Base-by-base conservation (phyloP, 2,113 vertebrate genomes). In the Elephantulus edwardii region DNA sequence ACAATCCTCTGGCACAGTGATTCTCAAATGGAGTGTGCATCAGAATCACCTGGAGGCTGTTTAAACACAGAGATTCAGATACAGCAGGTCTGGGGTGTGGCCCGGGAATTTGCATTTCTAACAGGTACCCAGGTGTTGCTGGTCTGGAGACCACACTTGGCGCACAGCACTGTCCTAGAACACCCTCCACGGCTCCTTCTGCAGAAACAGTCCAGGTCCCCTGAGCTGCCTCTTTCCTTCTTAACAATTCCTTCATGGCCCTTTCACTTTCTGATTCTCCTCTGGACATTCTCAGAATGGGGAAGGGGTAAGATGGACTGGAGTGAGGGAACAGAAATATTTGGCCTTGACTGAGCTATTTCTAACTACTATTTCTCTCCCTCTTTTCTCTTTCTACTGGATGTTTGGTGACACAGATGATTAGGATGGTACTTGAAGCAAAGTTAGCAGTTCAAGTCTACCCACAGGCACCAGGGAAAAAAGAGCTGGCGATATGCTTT, bases 61-160 rank as follows among this genome's bases (percentile, higher is more conserved):
- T 82, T 54, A 48, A 35, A 20, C 26, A 10, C n/a, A 76, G 40
- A 50, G 68, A 70, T 38, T 19, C 28, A 28, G 70, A 92, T 14
- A 82, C 19, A 10, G 6, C 19, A 52, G 56, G 33, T 80, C 52
- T 35, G 70, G 75, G 40, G 46, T 72, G 8, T 80, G 50, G 44
- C 84, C 40, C 1, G 2, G 38, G 72, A 64, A 80, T 91, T 22
- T 35, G 86, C 66, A 14, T 76, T 64, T 92, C 90, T 93, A 64
- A 58, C 68, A 77, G 44, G 58, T 40, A 83, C 9, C 40, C n/a
- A 52, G 68, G 44, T 50, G 38, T 19, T 75, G 52, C 14, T n/a
- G 10, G 35, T 66, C 76, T 44, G 38, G 33, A 38, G 28, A 62
- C 30, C 16, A 28, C 19, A 42, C 16, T 40, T 33, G 16, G 7